Conservation (phyloP, 30 jellyfish, hydroid and myxozoan species). For the Aurelia coerulea region DNA sequence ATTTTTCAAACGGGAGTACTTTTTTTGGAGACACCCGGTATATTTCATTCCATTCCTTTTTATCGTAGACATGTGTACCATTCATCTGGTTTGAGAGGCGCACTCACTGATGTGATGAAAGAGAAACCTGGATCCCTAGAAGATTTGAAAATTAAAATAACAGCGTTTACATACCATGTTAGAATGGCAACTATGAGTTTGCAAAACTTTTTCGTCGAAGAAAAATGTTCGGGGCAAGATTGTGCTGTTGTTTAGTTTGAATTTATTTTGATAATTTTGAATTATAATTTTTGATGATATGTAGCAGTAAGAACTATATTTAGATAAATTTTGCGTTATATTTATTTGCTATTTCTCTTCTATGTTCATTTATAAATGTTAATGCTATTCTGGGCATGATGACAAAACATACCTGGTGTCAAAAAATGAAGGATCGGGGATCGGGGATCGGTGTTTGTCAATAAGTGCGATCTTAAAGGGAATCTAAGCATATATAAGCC, state of each 20-base stretch:
- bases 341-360: too few relatives aligned
- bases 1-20: too few relatives aligned
- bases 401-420: too few relatives aligned
- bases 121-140: slow-evolving; percentile 68
- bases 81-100: slow-evolving; percentile 83
- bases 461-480: too few relatives aligned
- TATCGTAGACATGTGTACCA: slow-evolving; percentile 84
- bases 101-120: slow-evolving; percentile 76
- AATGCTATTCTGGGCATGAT: too few relatives aligned
- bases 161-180: slow-evolving; percentile 90
- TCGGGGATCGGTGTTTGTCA: too few relatives aligned
- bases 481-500: too few relatives aligned
- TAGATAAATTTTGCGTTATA: too few relatives aligned
- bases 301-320: neutral
- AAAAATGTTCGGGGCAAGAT: slow-evolving; percentile 44
- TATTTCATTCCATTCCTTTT: neutral
- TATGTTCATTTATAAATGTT: too few relatives aligned
- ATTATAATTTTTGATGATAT: neutral
- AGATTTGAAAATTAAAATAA: slow-evolving; percentile 79
- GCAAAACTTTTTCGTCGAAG: slow-evolving; percentile 68
- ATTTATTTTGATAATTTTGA: neutral
- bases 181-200: slow-evolving; percentile 90
- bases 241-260: slow-evolving; percentile 18
- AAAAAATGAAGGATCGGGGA: too few relatives aligned
- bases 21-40: too few relatives aligned